phyloP scores from a whole-genome alignment of 2,888 invertebrate species.

The Temnothorax unifasciatus region DNA sequence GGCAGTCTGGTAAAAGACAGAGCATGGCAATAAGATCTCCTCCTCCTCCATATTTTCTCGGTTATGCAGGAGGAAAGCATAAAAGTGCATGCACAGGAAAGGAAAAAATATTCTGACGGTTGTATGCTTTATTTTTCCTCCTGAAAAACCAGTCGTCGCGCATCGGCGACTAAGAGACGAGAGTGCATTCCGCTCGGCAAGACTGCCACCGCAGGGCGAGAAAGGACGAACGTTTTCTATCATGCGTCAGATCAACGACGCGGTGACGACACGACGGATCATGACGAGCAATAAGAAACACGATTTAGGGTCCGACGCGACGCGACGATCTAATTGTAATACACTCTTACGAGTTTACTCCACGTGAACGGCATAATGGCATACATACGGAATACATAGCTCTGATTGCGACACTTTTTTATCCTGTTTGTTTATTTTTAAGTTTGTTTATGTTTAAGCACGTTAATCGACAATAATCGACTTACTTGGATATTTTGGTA shows the following conservation, averaged over 20 bases:
- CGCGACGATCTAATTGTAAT: not conserved
- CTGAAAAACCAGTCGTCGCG: conserved; percentile 72
- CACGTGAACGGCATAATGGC: not conserved
- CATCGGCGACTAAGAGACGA: conserved; percentile 67
- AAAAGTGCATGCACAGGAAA: conserved; percentile 9
- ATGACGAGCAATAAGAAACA: not conserved
- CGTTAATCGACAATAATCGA: not conserved
- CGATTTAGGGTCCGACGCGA: not conserved
- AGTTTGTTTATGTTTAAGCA: not conserved
- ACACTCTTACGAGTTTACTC: not conserved
- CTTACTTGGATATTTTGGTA: not conserved
- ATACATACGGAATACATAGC: not conserved
- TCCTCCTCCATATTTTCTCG: conserved; percentile 21
- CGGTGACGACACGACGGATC: not conserved
- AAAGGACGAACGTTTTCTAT: conserved; percentile 68
- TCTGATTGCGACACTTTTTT: conserved; percentile 55
- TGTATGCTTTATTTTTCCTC: conserved; percentile 68
- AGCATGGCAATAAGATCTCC: conserved; percentile 53
- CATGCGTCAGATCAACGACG: conserved; percentile 14
- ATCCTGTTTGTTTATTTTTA: conserved; percentile 28
- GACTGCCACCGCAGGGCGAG: conserved; percentile 61
- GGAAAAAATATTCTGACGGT: conserved; percentile 66
- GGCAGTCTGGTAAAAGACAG: conserved; percentile 57
- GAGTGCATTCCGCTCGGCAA: conserved; percentile 74
- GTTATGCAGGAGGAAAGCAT: not conserved